A percentile compares a stretch with the other conserved stretches of the same genome.
Conservation (phyloP, 2,888 invertebrate species). For the Dioctria rufipes region DNA sequence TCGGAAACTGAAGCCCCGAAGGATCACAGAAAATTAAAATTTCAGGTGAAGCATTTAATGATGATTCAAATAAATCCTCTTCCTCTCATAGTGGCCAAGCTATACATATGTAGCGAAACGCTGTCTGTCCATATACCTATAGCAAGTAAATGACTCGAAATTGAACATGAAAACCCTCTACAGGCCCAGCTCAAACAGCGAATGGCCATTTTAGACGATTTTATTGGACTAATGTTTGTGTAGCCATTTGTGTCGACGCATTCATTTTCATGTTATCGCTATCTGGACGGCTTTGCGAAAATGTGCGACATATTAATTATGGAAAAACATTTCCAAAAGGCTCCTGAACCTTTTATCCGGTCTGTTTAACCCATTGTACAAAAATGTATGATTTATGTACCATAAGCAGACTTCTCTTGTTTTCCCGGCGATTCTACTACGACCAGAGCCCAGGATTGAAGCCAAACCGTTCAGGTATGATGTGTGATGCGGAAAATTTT, state of each 20-base stretch:
- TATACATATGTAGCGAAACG: too few relatives aligned
- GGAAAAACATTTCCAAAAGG: constrained; percentile 37
- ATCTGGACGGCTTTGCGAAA: constrained; percentile 14
- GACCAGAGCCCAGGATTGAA: not conserved
- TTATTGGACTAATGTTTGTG: constrained; percentile 3
- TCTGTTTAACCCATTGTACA: constrained; percentile 45
- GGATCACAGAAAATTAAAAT: constrained; percentile 34
- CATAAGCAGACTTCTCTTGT: not conserved
- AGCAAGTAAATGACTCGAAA: not conserved
- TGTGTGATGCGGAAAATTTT: constrained; percentile 6
- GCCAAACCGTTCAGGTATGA: not conserved
- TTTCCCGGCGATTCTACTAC: not conserved
- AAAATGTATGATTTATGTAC: constrained; percentile 49
- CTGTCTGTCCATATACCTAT: not conserved
- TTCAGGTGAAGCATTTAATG: constrained; percentile 36
- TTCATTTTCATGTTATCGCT: constrained; percentile 3
- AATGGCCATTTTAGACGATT: constrained; percentile 24
- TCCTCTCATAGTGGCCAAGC: not conserved
- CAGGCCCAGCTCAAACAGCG: not conserved
- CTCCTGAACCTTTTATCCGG: constrained; percentile 42
- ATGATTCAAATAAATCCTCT: constrained; percentile 44
- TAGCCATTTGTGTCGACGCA: not conserved
- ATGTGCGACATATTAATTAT: constrained; percentile 50
- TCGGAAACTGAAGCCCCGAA: constrained; percentile 10
- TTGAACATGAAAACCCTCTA: not conserved